Evolutionary conservation across 2,888 invertebrate species (phyloP), one percentile per base, ranked within the genome.

Genomic region (Spisula solida): DNA sequence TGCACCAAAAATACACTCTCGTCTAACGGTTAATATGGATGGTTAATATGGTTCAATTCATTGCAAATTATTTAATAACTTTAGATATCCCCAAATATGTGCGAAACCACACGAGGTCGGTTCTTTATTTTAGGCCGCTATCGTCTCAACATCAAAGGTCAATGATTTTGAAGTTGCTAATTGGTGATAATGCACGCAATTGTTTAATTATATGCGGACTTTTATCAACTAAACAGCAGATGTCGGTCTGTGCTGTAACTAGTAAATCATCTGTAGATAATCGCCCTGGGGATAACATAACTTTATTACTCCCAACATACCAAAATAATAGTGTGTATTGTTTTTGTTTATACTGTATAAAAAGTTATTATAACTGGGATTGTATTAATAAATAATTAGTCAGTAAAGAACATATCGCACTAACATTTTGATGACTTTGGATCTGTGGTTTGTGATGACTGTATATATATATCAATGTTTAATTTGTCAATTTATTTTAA

Each of bases 51-150:
- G 34, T 16, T 55, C 55, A 20, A 70, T 75, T 83, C 25, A 25
- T 25, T 47, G 47, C 25, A 82, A 66, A 82, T 85, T 16, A 41
- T 48, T 80, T 48, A 41, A 55, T 55, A 34, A 48, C 79, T 85
- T 85, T 85, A n/a, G 85, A 85, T 85, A 56, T 25, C 48, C 41
- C 55, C n/a, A 29, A 55, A 78, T 75, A 82, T 79, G 78, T 79
- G 87, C 79, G 41, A 47, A 79, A 87, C 70, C 31, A 31, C 60
- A 47, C 79, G 29, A 34, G 78, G 55, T 81, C 86, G 83, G 83
- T 84, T 78, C 75, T 81, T 89, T 89, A 82, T 55, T 81, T 83
- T 82, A 41, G 18, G 60, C 34, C 47, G 82, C 70, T 82, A 85
- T 81, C 85, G 48, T 80, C 70, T 83, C 82, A 79, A 78, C 31